Base-by-base conservation (phyloP, 2,113 vertebrate genomes). In the Sylvia atricapilla region DNA sequence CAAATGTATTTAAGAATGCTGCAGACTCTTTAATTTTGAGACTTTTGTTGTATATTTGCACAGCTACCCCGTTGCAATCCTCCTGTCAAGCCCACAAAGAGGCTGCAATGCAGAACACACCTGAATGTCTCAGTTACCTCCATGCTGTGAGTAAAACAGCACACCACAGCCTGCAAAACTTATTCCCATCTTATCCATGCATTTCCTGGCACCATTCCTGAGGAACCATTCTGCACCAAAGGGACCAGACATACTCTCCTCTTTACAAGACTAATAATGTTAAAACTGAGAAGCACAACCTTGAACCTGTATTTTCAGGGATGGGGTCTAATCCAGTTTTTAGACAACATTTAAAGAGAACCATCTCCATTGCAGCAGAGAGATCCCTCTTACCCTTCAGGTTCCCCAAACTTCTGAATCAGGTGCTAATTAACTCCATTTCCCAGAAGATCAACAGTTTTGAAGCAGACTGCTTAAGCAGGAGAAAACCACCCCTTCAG, bases 391-490 rank as follows among this genome's bases (percentile, higher is more conserved):
- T 37, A 50, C 3, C 11, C 44, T 67, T 81, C 56, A 84, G 14
- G 16, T 17, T 64, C 15, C 81, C 25, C n/a, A 86, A 1, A 63
- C 17, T 66, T 46, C 33, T 70, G 39, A 67, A 41, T 27, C 15
- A 56, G 28, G 16, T 49, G 69, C 41, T 95, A 39, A 78, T 69
- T 52, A 88, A 52, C 30, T 81, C 53, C 11, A 6, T 76, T 94
- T 94, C 66, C 41, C 84, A 95, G 33, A 13, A 72, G 60, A 62
- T 55, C 30, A 60, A 94, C 55, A 31, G 39, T 80, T 92, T 31
- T 35, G 70, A 84, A 56, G 18, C 35, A 78, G 43, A 80, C 43
- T 37, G 39, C 52, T 84, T 31, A 15, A 63, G 73, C 60, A 70
- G n/a, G 41, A 83, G n/a, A 88, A 87, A 70, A 28, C 43, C 82